phyloP scores from a whole-genome alignment of 2,797 vertebrate species.

The Sebastes nivosus region DNA sequence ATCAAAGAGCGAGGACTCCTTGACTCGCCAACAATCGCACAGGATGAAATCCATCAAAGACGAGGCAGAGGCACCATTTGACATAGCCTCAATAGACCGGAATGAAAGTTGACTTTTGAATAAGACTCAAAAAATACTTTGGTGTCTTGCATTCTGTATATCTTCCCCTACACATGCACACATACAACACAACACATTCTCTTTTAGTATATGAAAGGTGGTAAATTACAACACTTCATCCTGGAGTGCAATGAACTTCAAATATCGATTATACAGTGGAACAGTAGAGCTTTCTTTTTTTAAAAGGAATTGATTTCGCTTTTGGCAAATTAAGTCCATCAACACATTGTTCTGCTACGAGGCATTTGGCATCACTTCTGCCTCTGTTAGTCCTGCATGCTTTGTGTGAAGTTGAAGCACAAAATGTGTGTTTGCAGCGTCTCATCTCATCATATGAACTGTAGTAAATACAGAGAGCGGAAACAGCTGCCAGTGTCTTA shows the following conservation, averaged over 20 bases:
- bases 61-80: slow-evolving; percentile 10
- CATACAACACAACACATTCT: not conserved
- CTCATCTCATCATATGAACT: slow-evolving; percentile 31
- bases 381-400: not conserved
- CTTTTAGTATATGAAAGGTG: not conserved
- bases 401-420: slow-evolving; percentile 8
- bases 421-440: slow-evolving; percentile 10
- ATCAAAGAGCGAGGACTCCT: slow-evolving; percentile 25
- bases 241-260: slow-evolving; percentile 47
- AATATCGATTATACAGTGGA: slow-evolving; percentile 47
- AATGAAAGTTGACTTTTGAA: slow-evolving; percentile 21
- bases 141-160: not conserved
- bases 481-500: slow-evolving; percentile 52
- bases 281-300: slow-evolving; percentile 36
- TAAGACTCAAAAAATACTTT: not conserved
- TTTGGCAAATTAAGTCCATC: slow-evolving; percentile 61
- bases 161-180: not conserved
- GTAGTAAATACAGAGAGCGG: slow-evolving; percentile 8
- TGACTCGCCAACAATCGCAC: slow-evolving; percentile 4
- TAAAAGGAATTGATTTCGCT: slow-evolving; percentile 56
- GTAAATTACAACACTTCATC: slow-evolving; percentile 49
- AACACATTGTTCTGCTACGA: slow-evolving; percentile 20
- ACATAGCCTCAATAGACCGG: slow-evolving; percentile 1
- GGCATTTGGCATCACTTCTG: slow-evolving; percentile 35
- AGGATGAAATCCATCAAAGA: slow-evolving; percentile 40